phyloP scores from a whole-genome alignment of 2,113 vertebrate genomes.

The Opisthocomus hoazin region DNA sequence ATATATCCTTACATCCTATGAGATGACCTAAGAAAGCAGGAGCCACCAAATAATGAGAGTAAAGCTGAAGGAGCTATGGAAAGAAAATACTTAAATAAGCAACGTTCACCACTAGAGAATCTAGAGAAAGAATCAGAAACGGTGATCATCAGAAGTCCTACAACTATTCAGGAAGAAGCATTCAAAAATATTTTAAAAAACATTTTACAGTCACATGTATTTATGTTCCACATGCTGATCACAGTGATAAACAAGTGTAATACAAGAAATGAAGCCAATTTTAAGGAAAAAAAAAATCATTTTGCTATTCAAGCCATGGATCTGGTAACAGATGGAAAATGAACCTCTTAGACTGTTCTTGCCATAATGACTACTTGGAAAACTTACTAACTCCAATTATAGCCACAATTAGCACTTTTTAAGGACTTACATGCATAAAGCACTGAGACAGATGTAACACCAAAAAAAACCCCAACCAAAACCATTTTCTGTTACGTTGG shows the following conservation, averaged over 20 bases:
- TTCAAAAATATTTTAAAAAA: background rate
- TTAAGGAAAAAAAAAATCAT: background rate
- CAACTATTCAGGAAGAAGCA: background rate
- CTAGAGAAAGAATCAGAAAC: background rate
- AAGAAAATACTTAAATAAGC: background rate
- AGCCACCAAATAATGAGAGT: background rate
- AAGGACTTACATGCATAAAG: background rate
- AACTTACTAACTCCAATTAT: constrained; percentile 44
- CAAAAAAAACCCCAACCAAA: too few species aligned
- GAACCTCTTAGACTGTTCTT: constrained; percentile 38
- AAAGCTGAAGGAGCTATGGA: background rate
- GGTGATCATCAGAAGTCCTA: background rate
- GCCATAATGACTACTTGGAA: constrained; percentile 42
- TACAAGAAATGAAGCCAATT: constrained; percentile 23
- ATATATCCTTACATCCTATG: background rate
- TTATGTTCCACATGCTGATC: background rate
- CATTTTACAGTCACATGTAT: background rate
- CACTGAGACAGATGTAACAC: background rate
- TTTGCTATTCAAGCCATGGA: constrained; percentile 4
- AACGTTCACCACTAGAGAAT: background rate
- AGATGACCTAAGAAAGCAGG: background rate
- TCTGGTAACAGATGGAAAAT: constrained; percentile 52
- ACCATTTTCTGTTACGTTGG: background rate
- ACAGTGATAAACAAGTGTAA: constrained; percentile 2
- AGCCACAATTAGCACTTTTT: constrained; percentile 50